Evolutionary conservation across 2,797 vertebrate species (phyloP).

Genomic region (Otus scops): DNA sequence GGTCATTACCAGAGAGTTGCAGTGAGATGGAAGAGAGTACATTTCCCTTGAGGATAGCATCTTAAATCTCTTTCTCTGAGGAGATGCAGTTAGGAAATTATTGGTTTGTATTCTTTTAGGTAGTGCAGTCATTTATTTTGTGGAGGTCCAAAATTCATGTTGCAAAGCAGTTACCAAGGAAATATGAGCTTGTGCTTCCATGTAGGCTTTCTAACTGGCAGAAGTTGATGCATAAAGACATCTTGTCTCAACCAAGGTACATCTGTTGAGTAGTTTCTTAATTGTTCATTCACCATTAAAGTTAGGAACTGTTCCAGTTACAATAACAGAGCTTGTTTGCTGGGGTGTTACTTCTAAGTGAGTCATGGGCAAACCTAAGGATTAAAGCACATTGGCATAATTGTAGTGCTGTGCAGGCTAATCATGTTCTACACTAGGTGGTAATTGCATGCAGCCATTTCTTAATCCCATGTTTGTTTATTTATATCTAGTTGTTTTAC

Average conservation of each 20-base stretch:
- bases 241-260: conserved; percentile 85
- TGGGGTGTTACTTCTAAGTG: neutral
- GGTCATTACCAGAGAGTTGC: conserved; percentile 88
- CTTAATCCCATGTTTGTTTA: neutral
- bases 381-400: neutral
- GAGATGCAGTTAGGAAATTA: neutral
- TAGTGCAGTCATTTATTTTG: conserved; percentile 89
- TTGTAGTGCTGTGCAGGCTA: neutral
- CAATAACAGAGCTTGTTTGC: neutral
- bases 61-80: neutral
- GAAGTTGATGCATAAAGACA: conserved; percentile 86
- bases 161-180: conserved; percentile 89
- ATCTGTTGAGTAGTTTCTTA: neutral
- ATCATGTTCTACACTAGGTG: neutral
- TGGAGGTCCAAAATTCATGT: conserved; percentile 86
- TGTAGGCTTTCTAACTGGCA: conserved; percentile 85
- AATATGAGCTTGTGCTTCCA: conserved; percentile 87
- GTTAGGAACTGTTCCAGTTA: neutral
- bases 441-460: neutral
- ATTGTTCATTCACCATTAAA: neutral
- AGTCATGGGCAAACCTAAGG: neutral
- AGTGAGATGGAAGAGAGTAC: conserved; percentile 85
- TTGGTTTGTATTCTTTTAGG: conserved; percentile 62
- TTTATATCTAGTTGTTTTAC: neutral
- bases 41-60: neutral